Conservation (phyloP, 2,888 invertebrate genomes). For the Molanna angustata region DNA sequence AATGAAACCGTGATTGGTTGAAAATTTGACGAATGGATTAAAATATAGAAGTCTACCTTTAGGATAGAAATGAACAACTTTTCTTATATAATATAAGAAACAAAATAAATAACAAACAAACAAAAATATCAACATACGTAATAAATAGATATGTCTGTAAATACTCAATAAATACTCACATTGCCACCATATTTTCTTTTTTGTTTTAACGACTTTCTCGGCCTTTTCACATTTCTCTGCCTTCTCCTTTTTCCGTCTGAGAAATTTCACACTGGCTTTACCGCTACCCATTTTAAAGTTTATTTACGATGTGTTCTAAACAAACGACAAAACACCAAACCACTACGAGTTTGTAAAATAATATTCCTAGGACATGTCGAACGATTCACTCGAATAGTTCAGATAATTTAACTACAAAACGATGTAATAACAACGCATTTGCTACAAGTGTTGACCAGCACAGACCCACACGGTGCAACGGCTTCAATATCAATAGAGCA, state of each 20-base stretch:
- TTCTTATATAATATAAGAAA: not conserved
- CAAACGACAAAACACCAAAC: not conserved
- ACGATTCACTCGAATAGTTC: too few relatives aligned
- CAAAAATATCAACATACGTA: not conserved
- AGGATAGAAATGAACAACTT: not conserved
- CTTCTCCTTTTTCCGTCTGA: constrained; percentile 1
- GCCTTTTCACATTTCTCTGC: constrained; percentile 10
- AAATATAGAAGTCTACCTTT: not conserved
- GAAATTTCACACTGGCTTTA: constrained; percentile 44
- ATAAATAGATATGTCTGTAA: not conserved
- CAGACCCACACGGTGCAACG: too few relatives aligned
- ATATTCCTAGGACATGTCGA: not conserved
- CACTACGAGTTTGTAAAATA: not conserved
- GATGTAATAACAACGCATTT: too few relatives aligned
- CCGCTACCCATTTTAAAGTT: constrained; percentile 47
- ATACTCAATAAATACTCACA: constrained; percentile 18
- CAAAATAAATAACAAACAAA: too few relatives aligned
- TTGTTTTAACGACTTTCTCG: constrained; percentile 38
- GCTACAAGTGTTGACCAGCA: too few relatives aligned
- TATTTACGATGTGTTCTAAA: too few relatives aligned
- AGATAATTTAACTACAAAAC: too few relatives aligned
- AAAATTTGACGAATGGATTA: not conserved
- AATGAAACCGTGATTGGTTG: not conserved
- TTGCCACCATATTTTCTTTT: constrained; percentile 55
- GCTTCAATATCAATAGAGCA: too few relatives aligned